phyloP scores from a whole-genome alignment of 1,140 invertebrate genomes.

The Orchestia grillus region DNA sequence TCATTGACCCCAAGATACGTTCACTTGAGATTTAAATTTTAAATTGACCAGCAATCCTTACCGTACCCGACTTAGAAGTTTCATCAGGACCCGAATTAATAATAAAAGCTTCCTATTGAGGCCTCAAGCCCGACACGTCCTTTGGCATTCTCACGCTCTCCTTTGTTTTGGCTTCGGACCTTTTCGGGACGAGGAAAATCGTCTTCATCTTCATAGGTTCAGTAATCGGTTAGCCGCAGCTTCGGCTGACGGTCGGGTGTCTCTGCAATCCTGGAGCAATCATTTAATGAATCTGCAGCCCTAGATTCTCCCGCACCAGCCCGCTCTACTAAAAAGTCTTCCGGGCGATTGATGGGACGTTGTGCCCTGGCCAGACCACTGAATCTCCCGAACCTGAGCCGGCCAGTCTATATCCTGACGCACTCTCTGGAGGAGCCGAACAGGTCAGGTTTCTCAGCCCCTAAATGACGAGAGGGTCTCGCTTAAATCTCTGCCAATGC shows the following conservation, averaged over 20 bases:
- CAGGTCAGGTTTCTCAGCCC: neutral
- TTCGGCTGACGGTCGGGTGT: neutral
- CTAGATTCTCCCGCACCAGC: conserved; percentile 10
- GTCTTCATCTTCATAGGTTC: neutral
- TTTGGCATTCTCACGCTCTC: neutral
- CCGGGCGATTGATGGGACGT: conserved; percentile 23
- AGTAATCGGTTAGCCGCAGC: conserved; percentile 28
- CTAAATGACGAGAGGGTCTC: neutral
- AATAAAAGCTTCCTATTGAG: neutral
- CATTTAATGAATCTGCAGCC: conserved; percentile 51
- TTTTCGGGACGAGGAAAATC: neutral
- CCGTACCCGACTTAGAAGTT: neutral
- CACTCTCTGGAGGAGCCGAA: neutral
- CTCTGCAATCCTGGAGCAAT: conserved; percentile 26
- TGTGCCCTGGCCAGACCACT: neutral
- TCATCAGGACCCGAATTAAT: neutral
- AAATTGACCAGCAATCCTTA: neutral
- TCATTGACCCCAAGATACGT: neutral
- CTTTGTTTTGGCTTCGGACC: neutral
- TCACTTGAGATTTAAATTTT: neutral
- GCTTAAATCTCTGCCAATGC: neutral
- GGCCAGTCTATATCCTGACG: neutral
- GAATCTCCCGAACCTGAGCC: neutral
- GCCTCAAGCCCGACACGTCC: neutral
- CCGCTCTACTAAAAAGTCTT: conserved; percentile 12